A percentile compares a stretch with the other conserved stretches of the same genome.
phyloP scores from a whole-genome alignment of 2,797 vertebrate genomes.

The Meda fulgida region DNA sequence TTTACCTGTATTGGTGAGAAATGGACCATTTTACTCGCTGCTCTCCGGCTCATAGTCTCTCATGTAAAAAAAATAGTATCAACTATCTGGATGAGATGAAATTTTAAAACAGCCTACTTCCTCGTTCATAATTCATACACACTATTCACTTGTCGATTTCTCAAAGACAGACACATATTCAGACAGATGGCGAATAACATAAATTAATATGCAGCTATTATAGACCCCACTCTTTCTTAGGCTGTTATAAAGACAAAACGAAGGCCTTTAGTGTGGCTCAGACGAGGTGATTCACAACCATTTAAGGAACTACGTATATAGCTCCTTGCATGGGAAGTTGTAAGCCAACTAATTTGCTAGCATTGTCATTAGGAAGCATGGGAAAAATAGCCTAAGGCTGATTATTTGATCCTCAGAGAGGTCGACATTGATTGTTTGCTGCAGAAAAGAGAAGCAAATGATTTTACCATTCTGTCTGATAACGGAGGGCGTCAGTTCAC shows the following conservation, averaged over 20 bases:
- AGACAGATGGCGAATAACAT: conserved; percentile 70
- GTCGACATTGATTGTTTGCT: conserved; percentile 69
- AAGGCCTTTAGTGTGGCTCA: conserved; percentile 73
- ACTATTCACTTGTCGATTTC: conserved; percentile 4
- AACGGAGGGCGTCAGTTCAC: conserved; percentile 25
- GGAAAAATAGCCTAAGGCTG: conserved; percentile 65
- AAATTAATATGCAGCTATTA: conserved; percentile 69
- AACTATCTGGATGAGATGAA: background rate
- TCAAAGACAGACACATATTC: conserved; percentile 8
- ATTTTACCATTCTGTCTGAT: conserved; percentile 43
- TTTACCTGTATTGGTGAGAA: conserved; percentile 58
- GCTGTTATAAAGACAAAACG: conserved; percentile 79
- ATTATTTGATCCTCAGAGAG: conserved; percentile 73
- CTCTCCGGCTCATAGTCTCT: conserved; percentile 8
- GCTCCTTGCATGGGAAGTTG: conserved; percentile 63
- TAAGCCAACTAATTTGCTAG: conserved; percentile 67
- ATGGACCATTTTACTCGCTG: conserved; percentile 15
- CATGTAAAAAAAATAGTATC: background rate
- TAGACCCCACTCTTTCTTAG: conserved; percentile 67
- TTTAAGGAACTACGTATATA: conserved; percentile 70
- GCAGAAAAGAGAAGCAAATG: conserved; percentile 28
- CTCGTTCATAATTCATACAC: conserved; percentile 11
- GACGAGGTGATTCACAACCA: conserved; percentile 72
- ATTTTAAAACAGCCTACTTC: background rate
- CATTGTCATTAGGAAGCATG: conserved; percentile 68